Evolutionary conservation across 2,797 vertebrate species (phyloP).

Genomic region (Halcyon leucocephala): DNA sequence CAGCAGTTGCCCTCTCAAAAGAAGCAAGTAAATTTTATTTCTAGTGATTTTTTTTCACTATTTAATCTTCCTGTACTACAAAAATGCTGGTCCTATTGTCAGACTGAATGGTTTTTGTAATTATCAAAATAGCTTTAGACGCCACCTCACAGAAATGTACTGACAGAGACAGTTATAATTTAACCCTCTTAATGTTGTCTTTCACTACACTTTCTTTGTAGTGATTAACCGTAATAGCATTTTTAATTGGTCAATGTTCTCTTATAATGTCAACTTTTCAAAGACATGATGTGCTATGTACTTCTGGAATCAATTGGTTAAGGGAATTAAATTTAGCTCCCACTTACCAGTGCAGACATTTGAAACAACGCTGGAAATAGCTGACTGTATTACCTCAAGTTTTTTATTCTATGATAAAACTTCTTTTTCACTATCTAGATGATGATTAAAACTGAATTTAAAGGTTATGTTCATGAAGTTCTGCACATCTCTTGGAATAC

Average conservation of each 20-base stretch:
- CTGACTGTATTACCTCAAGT: neutral
- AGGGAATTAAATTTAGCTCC: neutral
- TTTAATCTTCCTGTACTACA: neutral
- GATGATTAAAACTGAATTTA: conserved; percentile 25
- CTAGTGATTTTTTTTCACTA: neutral
- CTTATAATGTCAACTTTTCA: neutral
- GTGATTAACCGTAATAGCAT: neutral
- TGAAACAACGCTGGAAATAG: neutral
- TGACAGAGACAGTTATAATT: neutral
- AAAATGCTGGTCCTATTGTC: neutral
- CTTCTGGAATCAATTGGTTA: neutral
- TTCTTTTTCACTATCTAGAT: neutral
- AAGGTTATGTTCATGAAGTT: neutral
- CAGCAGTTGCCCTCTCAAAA: neutral
- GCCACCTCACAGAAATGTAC: neutral
- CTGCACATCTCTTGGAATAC: neutral
- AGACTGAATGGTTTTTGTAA: neutral
- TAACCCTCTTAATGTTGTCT: neutral
- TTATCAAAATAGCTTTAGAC: neutral
- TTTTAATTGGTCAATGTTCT: neutral
- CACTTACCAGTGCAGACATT: neutral
- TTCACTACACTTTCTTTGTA: neutral
- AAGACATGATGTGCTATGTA: neutral
- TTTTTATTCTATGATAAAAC: conserved; percentile 10
- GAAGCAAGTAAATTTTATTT: neutral